These are phyloP conservation scores for Syngnathus scovelli DNA, from an alignment of 2,113 vertebrate genomes.

Conservation along the genomic window DNA sequence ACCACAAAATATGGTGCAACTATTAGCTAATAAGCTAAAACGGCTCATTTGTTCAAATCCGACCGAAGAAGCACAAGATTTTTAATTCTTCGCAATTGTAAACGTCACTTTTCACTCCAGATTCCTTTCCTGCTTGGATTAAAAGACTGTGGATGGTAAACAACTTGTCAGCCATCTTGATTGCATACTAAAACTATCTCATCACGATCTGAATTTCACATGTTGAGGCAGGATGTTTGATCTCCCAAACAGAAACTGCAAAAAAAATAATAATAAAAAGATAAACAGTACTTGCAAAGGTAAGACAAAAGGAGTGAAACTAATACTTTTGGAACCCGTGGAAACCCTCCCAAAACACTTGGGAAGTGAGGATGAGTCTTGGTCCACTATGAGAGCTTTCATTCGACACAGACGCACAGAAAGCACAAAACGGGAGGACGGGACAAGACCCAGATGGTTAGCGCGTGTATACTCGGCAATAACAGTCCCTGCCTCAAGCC, in stretches of 20 bases:
- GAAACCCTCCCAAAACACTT: slow-evolving; percentile 10
- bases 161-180: too few species aligned
- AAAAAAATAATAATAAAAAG: slow-evolving; percentile 12
- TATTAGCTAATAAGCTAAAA: too few species aligned
- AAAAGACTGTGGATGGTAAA: too few species aligned
- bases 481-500: background rate
- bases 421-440: slow-evolving; percentile 6
- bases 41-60: too few species aligned
- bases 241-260: slow-evolving; percentile 15
- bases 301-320: slow-evolving; percentile 15
- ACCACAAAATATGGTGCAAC: too few species aligned
- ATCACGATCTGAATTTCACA: slow-evolving; percentile 9
- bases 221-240: slow-evolving; percentile 25
- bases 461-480: background rate
- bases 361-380: slow-evolving; percentile 8
- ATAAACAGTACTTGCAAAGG: slow-evolving; percentile 13
- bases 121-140: too few species aligned
- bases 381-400: slow-evolving; percentile 32
- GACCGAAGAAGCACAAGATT: too few species aligned
- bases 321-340: slow-evolving; percentile 11
- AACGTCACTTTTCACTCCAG: too few species aligned
- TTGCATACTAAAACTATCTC: slow-evolving; percentile 5
- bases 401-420: slow-evolving; percentile 44
- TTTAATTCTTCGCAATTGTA: too few species aligned
- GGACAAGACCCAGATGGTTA: background rate